Evolutionary conservation across 1,140 invertebrate species (phyloP).

Genomic region (Steinernema khuongi): DNA sequence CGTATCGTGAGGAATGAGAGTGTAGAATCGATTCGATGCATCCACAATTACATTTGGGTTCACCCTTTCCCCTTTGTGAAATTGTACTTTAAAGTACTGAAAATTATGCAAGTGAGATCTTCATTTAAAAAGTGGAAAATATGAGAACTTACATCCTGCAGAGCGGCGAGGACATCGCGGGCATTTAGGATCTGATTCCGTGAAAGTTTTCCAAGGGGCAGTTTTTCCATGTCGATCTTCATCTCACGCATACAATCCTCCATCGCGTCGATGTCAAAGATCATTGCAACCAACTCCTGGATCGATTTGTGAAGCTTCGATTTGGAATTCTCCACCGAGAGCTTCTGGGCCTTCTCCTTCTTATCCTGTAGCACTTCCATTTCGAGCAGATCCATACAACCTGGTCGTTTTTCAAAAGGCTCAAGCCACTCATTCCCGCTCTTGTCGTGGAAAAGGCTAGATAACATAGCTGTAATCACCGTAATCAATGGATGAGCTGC

Average conservation of each 20-base stretch:
- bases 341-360: background rate
- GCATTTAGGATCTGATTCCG: constrained; percentile 80
- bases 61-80: background rate
- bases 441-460: constrained; percentile 71
- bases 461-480: constrained; percentile 12
- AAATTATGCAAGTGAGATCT: too few species aligned
- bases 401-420: constrained; percentile 74
- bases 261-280: constrained; percentile 87
- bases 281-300: constrained; percentile 75
- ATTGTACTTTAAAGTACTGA: background rate
- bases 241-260: constrained; percentile 86
- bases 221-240: constrained; percentile 89
- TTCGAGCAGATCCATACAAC: constrained; percentile 80
- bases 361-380: constrained; percentile 62
- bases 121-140: background rate
- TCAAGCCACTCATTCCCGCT: constrained; percentile 76
- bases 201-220: constrained; percentile 92
- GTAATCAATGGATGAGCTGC: constrained; percentile 2
- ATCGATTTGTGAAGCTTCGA: constrained; percentile 73
- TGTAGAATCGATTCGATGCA: background rate
- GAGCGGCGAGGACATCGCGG: constrained; percentile 73
- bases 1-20: background rate
- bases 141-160: constrained; percentile 55
- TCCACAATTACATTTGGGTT: background rate
- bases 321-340: constrained; percentile 51